Conservation (phyloP, 2,888 invertebrate genomes). For the Dicyrtomina minuta region DNA sequence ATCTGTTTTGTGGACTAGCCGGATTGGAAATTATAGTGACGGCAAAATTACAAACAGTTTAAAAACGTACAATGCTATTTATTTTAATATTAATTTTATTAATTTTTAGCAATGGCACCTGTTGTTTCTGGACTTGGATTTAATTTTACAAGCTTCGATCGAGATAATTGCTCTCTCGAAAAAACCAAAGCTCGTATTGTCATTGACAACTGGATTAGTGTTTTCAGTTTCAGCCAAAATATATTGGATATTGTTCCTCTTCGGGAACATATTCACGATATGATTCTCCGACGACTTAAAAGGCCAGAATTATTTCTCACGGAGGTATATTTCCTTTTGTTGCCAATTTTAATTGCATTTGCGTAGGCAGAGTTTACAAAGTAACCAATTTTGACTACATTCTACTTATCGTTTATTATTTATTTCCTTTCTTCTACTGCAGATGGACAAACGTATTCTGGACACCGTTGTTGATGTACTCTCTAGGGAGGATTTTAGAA, state of each 20-base stretch:
- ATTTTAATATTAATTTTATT: no score
- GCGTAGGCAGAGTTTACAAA: background rate
- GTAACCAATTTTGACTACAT: background rate
- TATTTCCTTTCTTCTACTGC: background rate
- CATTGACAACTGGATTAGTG: constrained; percentile 6
- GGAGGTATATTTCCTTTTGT: constrained; percentile 4
- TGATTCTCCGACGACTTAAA: constrained; percentile 13
- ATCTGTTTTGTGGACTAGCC: no score
- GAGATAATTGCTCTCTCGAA: no score
- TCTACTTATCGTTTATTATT: background rate
- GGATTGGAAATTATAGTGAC: no score
- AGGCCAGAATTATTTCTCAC: constrained; percentile 16
- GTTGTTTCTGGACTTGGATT: no score
- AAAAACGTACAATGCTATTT: no score
- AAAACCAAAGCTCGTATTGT: no score
- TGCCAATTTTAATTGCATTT: background rate
- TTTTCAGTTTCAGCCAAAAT: constrained; percentile 1
- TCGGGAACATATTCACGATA: background rate
- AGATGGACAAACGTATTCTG: constrained; percentile 35
- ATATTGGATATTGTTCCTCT: background rate
- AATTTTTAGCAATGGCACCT: no score
- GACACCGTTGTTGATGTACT: constrained; percentile 31
- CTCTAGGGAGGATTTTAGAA: constrained; percentile 28
- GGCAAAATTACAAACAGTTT: no score
- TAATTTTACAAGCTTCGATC: no score